Percentiles rank a stretch among this genome's conserved stretches.
Evolutionary conservation across 1,140 invertebrate species (phyloP).

Genomic region (Drosophila chauvacae): DNA sequence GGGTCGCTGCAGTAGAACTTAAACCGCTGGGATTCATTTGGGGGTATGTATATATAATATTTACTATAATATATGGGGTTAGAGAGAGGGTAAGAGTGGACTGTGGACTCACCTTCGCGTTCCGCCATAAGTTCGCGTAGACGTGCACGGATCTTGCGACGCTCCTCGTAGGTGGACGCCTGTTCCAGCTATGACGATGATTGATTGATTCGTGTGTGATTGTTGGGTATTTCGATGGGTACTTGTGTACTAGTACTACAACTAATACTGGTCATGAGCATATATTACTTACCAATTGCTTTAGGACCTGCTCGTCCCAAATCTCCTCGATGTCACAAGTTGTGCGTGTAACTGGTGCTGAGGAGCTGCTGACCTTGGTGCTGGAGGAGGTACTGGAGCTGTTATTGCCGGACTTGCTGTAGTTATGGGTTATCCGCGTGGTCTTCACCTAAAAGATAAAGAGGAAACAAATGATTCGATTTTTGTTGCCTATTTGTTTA

Average conservation of each 20-base stretch:
- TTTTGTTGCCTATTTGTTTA: slow-evolving; percentile 57
- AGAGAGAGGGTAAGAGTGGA: neutral
- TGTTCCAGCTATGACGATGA: slow-evolving; percentile 89
- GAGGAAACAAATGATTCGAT: slow-evolving; percentile 23
- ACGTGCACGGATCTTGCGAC: slow-evolving; percentile 91
- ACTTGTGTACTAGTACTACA: too few species aligned
- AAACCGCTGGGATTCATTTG: slow-evolving; percentile 6
- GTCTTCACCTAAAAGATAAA: slow-evolving; percentile 85
- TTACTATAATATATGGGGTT: neutral
- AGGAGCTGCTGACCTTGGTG: slow-evolving; percentile 68
- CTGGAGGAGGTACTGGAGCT: slow-evolving; percentile 33
- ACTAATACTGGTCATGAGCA: neutral
- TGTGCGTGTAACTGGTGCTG: slow-evolving; percentile 84
- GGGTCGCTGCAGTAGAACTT: slow-evolving; percentile 9
- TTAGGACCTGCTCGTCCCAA: slow-evolving; percentile 90
- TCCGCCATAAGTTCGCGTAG: slow-evolving; percentile 91
- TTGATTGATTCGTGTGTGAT: slow-evolving; percentile 4
- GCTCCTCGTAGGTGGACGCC: slow-evolving; percentile 93
- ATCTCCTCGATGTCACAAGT: slow-evolving; percentile 89
- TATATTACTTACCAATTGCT: slow-evolving; percentile 87
- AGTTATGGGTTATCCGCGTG: slow-evolving; percentile 83
- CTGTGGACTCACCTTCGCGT: slow-evolving; percentile 88
- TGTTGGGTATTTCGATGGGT: slow-evolving; percentile 1
- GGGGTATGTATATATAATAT: neutral
- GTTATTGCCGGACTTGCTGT: slow-evolving; percentile 60